Evolutionary conservation across 2,888 invertebrate species (phyloP).

Genomic region (Lasioglossum malachurum): DNA sequence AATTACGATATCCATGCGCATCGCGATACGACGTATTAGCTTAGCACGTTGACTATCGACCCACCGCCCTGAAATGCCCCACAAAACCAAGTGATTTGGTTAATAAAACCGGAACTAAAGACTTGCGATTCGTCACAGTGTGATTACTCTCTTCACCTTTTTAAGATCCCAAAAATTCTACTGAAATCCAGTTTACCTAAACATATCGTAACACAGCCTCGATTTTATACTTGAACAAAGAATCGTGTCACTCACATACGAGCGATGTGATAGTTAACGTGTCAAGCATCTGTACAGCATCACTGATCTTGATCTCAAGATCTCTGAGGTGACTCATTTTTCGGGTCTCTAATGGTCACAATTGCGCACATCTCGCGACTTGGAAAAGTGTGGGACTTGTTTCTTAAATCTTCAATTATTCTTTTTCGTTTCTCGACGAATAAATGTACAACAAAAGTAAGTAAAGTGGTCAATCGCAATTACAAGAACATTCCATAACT

Average conservation of each 20-base stretch:
- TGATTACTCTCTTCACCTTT: slow-evolving; percentile 2
- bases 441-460: not conserved
- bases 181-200: not conserved
- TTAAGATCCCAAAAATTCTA: not conserved
- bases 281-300: not conserved
- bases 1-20: not conserved
- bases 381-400: not conserved
- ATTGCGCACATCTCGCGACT: not conserved
- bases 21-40: not conserved
- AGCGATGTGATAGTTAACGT: slow-evolving; percentile 9
- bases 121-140: not conserved
- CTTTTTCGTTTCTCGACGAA: not conserved
- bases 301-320: not conserved
- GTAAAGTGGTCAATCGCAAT: not conserved
- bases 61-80: not conserved
- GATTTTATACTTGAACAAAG: not conserved
- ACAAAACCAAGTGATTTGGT: not conserved
- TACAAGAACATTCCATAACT: not conserved
- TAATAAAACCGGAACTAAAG: slow-evolving; percentile 5
- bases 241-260: not conserved
- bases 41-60: slow-evolving; percentile 13
- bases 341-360: not conserved
- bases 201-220: not conserved
- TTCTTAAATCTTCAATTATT: not conserved
- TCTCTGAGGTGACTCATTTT: not conserved